Evolutionary conservation across 2,797 vertebrate genomes (phyloP), one percentile per base, ranked within the genome.

Genomic region (Dicrostonyx torquatus): DNA sequence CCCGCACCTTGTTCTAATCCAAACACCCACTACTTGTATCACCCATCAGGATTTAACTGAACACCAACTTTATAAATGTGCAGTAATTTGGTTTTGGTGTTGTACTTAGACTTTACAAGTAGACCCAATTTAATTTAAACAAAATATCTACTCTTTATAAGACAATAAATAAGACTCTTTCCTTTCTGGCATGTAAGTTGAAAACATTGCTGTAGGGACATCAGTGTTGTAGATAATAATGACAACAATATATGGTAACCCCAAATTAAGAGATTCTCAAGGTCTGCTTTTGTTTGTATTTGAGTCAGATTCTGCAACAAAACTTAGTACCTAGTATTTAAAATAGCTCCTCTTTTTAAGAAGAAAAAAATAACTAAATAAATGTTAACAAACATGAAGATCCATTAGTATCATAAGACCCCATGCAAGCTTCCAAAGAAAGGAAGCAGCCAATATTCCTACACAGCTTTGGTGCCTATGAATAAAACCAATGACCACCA

Each of bases 341-440:
- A 83, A 94, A 93, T 3, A 40, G 37, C 12, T 8, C 31, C 6
- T 48, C 18, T 89, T 86, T 86, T 82, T 26, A 94, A 95, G 83
- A 91, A 94, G 76, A 87, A 96, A 87, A 96, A 82, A 1, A 31
- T 26, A 85, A 43, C 26, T 45, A 94, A 92, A 77, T 31, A 95
- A 94, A 87, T 40, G 76, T 45, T 91, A 64, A n/a, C 78, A 91
- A 93, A 92, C 1, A 70, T 79, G 53, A 94, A 62, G 13, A 85
- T 9, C 4, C 53, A 8, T 84, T 48, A 24, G 82, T 7, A 84
- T 11, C 60, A 34, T 43, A 50, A 50, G 62, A 31, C 15, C 43
- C 43, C 43, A 84, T 48, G 18, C 29, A 84, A 66, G 18, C 17
- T 84, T 50, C 43, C 82, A 68, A 66, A 85, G 82, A 50, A 50